Conservation (phyloP, 2,113 vertebrate species). For the Passer domesticus region DNA sequence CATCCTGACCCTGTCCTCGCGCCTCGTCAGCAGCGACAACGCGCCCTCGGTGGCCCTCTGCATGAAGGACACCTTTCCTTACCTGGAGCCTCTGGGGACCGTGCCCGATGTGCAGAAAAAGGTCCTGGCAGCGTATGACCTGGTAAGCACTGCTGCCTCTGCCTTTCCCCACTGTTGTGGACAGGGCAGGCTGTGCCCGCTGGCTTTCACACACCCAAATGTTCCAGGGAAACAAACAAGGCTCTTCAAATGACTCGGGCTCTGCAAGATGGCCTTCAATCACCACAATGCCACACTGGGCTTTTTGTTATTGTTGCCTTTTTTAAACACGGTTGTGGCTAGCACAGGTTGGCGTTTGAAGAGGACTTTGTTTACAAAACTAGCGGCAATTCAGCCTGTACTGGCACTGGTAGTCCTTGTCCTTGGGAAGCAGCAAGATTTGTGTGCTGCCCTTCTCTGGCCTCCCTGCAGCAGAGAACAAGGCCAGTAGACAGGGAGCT, state of each 20-base stretch:
- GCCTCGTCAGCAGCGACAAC: constrained; percentile 84
- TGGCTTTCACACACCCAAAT: not conserved
- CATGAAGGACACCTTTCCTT: constrained; percentile 88
- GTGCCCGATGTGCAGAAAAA: constrained; percentile 88
- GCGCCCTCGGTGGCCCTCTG: constrained; percentile 81
- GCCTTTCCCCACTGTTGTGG: not conserved
- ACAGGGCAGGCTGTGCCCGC: fast-evolving
- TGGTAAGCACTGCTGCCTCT: constrained; percentile 72
- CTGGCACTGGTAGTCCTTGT: not conserved
- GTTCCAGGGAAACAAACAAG: not conserved
- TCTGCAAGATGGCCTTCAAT: not conserved
- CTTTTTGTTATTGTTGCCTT: not conserved
- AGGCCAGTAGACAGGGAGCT: not conserved
- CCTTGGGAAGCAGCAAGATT: not conserved
- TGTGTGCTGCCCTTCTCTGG: not conserved
- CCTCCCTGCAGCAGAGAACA: not conserved
- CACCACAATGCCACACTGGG: not conserved
- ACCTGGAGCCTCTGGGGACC: constrained; percentile 83
- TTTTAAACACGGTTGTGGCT: not conserved
- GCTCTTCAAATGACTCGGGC: not conserved
- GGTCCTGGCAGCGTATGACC: constrained; percentile 87
- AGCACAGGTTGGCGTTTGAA: not conserved
- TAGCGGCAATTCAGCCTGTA: not conserved
- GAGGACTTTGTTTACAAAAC: not conserved
- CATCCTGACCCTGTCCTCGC: constrained; percentile 88